These are phyloP conservation scores for Agrilus planipennis DNA, from an alignment of 1,140 invertebrate genomes.

Conservation along the genomic window DNA sequence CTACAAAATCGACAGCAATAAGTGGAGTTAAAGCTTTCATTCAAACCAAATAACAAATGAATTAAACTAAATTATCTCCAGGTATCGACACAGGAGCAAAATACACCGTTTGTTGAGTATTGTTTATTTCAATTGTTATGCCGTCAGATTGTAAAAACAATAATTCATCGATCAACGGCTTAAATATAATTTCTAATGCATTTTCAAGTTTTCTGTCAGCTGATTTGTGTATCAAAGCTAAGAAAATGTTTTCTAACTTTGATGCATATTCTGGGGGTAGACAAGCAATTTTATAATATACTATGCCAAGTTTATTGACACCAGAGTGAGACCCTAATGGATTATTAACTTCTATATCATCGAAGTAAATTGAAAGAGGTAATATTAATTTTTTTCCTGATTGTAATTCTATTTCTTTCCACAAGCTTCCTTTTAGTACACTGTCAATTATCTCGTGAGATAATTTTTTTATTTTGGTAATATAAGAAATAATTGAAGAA, in stretches of 20 bases:
- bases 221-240: background rate
- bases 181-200: constrained; percentile 1
- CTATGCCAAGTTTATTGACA: constrained; percentile 4
- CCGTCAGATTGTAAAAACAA: background rate
- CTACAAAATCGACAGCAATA: constrained; percentile 6
- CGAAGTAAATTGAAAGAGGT: constrained; percentile 4
- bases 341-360: constrained; percentile 4
- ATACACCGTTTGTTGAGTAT: background rate
- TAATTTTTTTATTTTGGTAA: background rate
- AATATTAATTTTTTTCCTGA: background rate
- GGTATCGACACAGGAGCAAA: background rate
- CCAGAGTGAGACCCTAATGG: constrained; percentile 5
- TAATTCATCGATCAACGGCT: background rate
- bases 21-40: background rate
- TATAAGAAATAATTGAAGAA: background rate
- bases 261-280: background rate
- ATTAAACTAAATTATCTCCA: constrained; percentile 2
- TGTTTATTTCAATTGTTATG: background rate
- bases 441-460: background rate
- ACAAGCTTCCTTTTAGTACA: background rate
- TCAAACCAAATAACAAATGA: constrained; percentile 1
- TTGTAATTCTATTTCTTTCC: background rate
- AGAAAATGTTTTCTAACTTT: constrained; percentile 5
- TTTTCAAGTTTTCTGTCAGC: background rate
- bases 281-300: background rate